Conservation (phyloP, 2,113 vertebrate genomes). For the Dolichotis patagonum region DNA sequence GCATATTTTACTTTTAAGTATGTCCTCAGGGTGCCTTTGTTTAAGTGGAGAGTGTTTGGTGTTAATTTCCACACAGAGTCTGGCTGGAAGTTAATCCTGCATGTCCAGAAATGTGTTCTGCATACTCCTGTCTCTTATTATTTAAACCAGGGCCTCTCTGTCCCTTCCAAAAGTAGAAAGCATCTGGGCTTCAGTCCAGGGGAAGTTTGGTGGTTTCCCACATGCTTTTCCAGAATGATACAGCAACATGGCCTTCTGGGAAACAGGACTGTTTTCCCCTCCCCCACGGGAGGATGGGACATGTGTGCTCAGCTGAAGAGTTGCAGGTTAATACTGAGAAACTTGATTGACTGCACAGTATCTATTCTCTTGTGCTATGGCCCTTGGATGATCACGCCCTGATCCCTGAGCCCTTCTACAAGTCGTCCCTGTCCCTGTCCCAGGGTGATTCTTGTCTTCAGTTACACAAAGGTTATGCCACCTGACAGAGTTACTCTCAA, state of each 20-base stretch:
- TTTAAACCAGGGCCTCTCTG: not conserved
- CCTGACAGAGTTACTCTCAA: not conserved
- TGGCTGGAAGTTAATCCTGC: not conserved
- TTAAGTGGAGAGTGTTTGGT: not conserved
- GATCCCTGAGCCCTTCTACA: not conserved
- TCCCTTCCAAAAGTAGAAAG: not conserved
- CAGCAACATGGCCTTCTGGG: not conserved
- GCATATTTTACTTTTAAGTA: not conserved
- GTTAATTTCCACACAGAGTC: not conserved
- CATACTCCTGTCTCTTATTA: not conserved
- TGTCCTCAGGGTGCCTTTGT: not conserved
- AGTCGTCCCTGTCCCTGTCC: not conserved
- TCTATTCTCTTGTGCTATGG: not conserved
- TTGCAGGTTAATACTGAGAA: not conserved
- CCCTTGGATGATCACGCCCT: not conserved
- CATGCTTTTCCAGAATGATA: not conserved
- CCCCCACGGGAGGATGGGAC: not conserved
- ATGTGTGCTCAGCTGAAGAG: not conserved
- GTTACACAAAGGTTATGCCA: not conserved
- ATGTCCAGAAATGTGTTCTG: not conserved
- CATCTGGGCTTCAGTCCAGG: not conserved
- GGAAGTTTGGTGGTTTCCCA: slow-evolving; percentile 1
- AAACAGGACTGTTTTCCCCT: not conserved
- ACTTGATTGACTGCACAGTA: not conserved
- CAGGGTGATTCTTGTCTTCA: not conserved